A percentile compares a stretch with the other conserved stretches of the same genome.
Evolutionary conservation across 2,888 invertebrate genomes (phyloP).

Genomic region (Eristalinus aeneus): DNA sequence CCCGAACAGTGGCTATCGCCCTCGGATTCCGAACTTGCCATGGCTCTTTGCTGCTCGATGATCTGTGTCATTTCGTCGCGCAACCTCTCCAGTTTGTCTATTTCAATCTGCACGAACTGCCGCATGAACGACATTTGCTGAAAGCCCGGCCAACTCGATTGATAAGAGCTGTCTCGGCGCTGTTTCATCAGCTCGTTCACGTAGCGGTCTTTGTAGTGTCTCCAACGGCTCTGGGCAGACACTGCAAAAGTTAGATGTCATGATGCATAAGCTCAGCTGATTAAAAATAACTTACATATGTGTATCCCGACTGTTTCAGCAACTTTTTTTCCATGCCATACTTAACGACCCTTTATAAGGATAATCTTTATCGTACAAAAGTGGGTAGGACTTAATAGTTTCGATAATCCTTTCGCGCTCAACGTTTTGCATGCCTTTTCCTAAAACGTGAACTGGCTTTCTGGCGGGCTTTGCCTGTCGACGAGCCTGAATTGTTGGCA

Average conservation of each 20-base stretch:
- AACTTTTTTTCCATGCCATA: slow-evolving; percentile 9
- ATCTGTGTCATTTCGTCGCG: background rate
- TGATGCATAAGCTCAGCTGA: background rate
- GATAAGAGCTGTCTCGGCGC: background rate
- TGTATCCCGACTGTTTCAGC: background rate
- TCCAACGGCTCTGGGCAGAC: slow-evolving; percentile 34
- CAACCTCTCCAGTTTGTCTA: slow-evolving; percentile 8
- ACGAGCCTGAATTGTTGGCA: background rate
- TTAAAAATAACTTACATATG: slow-evolving; percentile 5
- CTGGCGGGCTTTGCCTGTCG: background rate
- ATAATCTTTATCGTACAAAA: background rate
- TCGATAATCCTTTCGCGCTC: slow-evolving; percentile 15
- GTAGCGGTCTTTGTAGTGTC: background rate
- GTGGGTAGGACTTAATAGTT: slow-evolving; percentile 5
- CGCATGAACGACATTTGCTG: slow-evolving; percentile 42
- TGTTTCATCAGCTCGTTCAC: slow-evolving; percentile 31
- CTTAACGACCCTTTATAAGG: background rate
- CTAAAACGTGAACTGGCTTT: background rate
- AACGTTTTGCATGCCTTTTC: background rate
- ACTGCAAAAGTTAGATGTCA: background rate
- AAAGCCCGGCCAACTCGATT: slow-evolving; percentile 20
- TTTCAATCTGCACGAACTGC: background rate
- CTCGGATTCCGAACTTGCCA: background rate
- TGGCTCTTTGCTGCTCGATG: background rate
- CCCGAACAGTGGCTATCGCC: background rate